Evolutionary conservation across 2,797 vertebrate genomes (phyloP).

Genomic region (Threskiornis aethiopicus): DNA sequence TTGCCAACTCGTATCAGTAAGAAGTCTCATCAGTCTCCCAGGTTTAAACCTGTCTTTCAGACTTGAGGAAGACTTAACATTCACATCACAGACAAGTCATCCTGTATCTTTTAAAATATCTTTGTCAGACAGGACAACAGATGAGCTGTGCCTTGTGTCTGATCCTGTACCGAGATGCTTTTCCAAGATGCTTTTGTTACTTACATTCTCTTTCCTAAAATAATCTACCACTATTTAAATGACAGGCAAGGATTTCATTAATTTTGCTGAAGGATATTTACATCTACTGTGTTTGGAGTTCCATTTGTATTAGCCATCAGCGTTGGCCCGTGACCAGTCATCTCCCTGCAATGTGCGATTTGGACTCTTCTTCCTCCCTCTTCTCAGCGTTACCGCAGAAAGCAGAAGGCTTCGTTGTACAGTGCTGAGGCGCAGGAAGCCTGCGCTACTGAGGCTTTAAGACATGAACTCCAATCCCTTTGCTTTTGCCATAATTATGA

Average conservation of each 20-base stretch:
- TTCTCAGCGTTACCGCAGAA: neutral
- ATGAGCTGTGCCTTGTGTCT: neutral
- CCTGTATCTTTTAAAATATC: neutral
- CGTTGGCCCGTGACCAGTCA: accelerated
- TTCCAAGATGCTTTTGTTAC: neutral
- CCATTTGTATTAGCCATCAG: neutral
- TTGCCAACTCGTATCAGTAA: neutral
- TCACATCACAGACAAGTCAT: neutral
- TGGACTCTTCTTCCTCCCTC: neutral
- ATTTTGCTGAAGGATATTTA: neutral
- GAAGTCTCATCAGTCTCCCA: neutral
- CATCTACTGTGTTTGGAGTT: neutral
- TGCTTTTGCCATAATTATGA: neutral
- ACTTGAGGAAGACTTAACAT: neutral
- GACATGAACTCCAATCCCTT: neutral
- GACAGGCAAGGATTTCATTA: neutral
- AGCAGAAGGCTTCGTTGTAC: accelerated
- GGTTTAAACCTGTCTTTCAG: neutral
- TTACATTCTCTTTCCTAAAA: neutral
- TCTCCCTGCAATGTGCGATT: neutral
- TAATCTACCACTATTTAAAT: neutral
- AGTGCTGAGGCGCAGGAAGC: neutral
- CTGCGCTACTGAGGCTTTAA: neutral
- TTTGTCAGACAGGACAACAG: neutral
- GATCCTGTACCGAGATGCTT: neutral